These are phyloP conservation scores for Drosophila melanogaster DNA, from an alignment of 1,140 invertebrate genomes.

Conservation along the genomic window DNA sequence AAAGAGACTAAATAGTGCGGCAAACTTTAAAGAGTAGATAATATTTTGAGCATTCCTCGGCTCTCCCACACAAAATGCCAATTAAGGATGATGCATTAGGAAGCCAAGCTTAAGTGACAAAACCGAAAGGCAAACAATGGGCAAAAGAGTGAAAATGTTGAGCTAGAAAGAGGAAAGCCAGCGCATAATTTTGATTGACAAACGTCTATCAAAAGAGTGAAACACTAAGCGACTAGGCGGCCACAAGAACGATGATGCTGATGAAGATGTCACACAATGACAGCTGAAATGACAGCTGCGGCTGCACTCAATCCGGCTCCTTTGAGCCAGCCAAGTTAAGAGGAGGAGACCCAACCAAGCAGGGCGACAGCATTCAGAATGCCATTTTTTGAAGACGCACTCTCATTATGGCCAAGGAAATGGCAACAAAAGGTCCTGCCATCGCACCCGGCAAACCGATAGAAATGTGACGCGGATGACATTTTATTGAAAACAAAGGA, in stretches of 20 bases:
- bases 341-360: conserved; percentile 10
- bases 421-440: conserved; percentile 52
- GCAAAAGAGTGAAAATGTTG: conserved; percentile 6
- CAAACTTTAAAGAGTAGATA: neutral
- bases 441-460: conserved; percentile 22
- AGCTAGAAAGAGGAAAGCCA: conserved; percentile 28
- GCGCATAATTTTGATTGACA: conserved; percentile 73
- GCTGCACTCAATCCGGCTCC: conserved; percentile 44
- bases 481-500: conserved; percentile 50
- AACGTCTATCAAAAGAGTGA: conserved; percentile 63
- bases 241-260: conserved; percentile 7
- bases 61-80: conserved; percentile 19
- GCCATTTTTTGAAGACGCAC: conserved; percentile 46
- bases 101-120: conserved; percentile 51
- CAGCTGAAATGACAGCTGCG: conserved; percentile 63
- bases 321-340: conserved; percentile 37
- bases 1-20: neutral
- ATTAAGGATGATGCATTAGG: conserved; percentile 52
- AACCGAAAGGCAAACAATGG: conserved; percentile 60
- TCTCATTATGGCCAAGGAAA: conserved; percentile 54
- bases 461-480: conserved; percentile 45
- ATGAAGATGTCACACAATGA: conserved; percentile 59
- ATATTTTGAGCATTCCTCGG: neutral
- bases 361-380: conserved; percentile 22
- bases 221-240: conserved; percentile 26